These are phyloP conservation scores for Girardinus metallicus DNA, from an alignment of 2,797 vertebrate species.

Conservation along the genomic window DNA sequence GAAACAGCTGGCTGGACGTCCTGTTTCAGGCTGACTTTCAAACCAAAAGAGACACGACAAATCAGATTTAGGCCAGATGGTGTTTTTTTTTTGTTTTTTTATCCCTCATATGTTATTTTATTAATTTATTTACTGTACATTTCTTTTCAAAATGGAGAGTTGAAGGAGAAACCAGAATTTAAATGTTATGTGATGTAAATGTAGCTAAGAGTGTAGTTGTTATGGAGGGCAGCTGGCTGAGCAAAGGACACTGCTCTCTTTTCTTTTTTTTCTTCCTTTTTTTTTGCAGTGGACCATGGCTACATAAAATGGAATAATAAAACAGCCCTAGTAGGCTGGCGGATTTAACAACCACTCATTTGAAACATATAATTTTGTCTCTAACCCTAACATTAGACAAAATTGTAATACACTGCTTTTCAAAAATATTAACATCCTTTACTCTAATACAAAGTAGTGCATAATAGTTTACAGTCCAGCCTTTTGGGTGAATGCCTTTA, in stretches of 20 bases:
- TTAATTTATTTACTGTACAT: conserved; percentile 31
- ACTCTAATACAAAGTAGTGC: background rate
- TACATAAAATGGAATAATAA: background rate
- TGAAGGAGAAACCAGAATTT: conserved; percentile 37
- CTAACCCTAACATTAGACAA: background rate
- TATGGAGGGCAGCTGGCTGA: background rate
- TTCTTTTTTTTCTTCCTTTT: background rate
- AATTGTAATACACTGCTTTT: background rate
- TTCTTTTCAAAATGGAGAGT: conserved; percentile 21
- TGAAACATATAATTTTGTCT: background rate
- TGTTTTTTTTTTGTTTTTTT: conserved; percentile 43
- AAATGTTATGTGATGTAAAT: conserved; percentile 19
- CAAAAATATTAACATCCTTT: background rate
- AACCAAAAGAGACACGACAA: conserved; percentile 52
- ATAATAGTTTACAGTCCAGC: background rate
- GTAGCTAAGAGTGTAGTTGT: background rate
- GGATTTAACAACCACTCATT: background rate
- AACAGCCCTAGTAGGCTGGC: background rate
- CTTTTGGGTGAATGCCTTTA: background rate
- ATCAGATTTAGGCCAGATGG: conserved; percentile 70
- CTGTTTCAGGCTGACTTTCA: conserved; percentile 69
- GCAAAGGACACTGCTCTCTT: background rate
- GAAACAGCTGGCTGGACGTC: conserved; percentile 70
- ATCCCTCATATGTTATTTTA: conserved; percentile 44
- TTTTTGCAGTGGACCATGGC: background rate